Evolutionary conservation across 2,888 invertebrate species (phyloP).

Genomic region (Drepanosiphum platanoidis): DNA sequence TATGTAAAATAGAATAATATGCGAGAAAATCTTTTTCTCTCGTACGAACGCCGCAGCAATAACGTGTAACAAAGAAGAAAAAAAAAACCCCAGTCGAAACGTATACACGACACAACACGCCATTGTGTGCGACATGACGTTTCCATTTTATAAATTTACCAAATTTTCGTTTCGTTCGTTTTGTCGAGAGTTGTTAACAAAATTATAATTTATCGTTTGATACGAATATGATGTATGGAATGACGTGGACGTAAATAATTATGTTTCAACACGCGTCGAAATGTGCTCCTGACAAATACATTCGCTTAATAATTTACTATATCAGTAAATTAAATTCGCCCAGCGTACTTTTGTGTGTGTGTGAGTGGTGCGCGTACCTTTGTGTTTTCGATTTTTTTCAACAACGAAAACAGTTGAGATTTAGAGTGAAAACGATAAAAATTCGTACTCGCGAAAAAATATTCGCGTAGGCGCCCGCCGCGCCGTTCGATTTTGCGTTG

Average conservation of each 20-base stretch:
- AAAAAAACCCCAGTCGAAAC: neutral
- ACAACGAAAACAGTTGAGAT: too few relatives aligned
- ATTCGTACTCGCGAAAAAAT: too few relatives aligned
- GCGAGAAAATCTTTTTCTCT: neutral
- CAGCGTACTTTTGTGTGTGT: neutral
- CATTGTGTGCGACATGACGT: neutral
- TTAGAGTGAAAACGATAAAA: too few relatives aligned
- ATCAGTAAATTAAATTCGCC: neutral
- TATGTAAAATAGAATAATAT: neutral
- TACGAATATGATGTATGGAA: neutral
- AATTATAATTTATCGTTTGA: neutral
- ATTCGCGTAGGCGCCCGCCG: too few relatives aligned
- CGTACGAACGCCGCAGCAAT: neutral
- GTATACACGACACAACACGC: neutral
- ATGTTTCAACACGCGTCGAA: neutral
- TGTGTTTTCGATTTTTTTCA: too few relatives aligned
- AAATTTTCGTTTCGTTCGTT: neutral
- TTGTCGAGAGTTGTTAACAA: neutral
- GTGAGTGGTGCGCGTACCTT: too few relatives aligned
- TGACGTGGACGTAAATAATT: neutral
- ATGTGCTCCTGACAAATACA: neutral
- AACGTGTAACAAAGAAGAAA: neutral
- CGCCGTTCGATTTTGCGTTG: too few relatives aligned
- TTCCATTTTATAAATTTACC: neutral
- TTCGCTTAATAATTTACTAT: neutral